Percentiles rank a stretch among this genome's conserved stretches.
Evolutionary conservation across 2,888 invertebrate species (phyloP).

Genomic region (Drosophila maculinotata): DNA sequence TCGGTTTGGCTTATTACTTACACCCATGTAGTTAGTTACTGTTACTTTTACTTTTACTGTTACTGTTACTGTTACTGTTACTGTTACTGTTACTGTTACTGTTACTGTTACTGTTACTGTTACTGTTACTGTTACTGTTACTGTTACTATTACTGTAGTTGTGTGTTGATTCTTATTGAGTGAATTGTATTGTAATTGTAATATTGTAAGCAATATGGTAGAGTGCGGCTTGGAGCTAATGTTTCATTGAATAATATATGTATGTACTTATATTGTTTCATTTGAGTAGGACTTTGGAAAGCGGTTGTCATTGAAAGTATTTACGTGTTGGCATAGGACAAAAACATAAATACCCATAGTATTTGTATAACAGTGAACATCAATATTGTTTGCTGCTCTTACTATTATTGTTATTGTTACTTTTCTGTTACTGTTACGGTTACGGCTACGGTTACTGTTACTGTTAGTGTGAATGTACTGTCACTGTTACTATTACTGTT

Average conservation of each 20-base stretch:
- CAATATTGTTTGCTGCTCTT: conserved; percentile 20
- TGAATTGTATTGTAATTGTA: conserved; percentile 44
- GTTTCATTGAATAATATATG: conserved; percentile 73
- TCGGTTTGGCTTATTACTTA: conserved; percentile 35
- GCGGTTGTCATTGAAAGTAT: conserved; percentile 18
- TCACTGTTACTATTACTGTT: conserved; percentile 20
- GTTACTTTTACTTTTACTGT: conserved; percentile 59
- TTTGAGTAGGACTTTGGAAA: conserved; percentile 43
- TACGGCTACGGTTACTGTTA: conserved; percentile 8
- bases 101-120: conserved; percentile 16
- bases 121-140: conserved; percentile 30
- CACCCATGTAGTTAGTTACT: conserved; percentile 34
- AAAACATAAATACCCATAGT: conserved; percentile 40
- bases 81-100: conserved; percentile 14
- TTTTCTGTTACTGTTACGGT: conserved; percentile 22
- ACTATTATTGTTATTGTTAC: conserved; percentile 12
- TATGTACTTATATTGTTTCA: conserved; percentile 41
- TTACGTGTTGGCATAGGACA: conserved; percentile 11
- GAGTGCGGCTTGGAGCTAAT: conserved; percentile 78
- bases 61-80: conserved; percentile 55
- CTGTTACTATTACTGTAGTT: conserved; percentile 59
- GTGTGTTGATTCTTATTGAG: conserved; percentile 22
- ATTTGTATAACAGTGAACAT: conserved; percentile 25
- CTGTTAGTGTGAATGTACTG: conserved; percentile 9
- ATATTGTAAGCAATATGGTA: conserved; percentile 71